Base-by-base conservation (phyloP, 1,140 invertebrate species). In the Druon quercuslanigerum region DNA sequence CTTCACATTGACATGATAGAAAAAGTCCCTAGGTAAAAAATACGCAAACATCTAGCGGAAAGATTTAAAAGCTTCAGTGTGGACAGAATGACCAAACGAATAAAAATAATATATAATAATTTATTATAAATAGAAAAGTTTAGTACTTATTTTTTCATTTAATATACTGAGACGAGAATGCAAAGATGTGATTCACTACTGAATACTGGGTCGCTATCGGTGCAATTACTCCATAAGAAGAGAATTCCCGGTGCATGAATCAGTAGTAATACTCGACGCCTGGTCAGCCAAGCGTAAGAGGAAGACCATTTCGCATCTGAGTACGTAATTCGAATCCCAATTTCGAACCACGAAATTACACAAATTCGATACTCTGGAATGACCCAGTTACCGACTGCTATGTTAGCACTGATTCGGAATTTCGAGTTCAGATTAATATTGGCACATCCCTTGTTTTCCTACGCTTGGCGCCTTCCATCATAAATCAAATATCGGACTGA, bases 371-470 rank as follows among this genome's bases (percentile, higher is more conserved):
- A 46, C 50, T 51, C 33, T 52, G 71, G 33, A 51, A 71, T 76
- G 72, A 79, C 72, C 74, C 60, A 13, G 74, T 72, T 20, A 20
- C 20, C 13, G 17, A 66, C 20, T 25, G 20, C 17, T 66, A 40
- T n/a, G 25, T 40, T 66, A 40, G 25, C 25, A 66, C 11, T 40
- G 25, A 20, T 16, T 50, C 50, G 11, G 73, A 72, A 75, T 50
- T 78, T 17, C 40, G 52, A 40, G 6, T 50, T 54, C 60, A 51
- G 81, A 80, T 83, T 80, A 83, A 83, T 83, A 83, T 83, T 75
- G 81, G 76, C 81, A 56, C 56, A 50, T 14, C 66, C 54, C 74
- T 81, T 81, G 82, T 83, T 83, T 83, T 83, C 81, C 14, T 40
- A 66, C 25, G 60, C 40, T 66, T 40, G 60, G 76, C 75, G 20